These are phyloP conservation scores for Hycleus cichorii DNA, from an alignment of 1,140 invertebrate species.

Conservation along the genomic window DNA sequence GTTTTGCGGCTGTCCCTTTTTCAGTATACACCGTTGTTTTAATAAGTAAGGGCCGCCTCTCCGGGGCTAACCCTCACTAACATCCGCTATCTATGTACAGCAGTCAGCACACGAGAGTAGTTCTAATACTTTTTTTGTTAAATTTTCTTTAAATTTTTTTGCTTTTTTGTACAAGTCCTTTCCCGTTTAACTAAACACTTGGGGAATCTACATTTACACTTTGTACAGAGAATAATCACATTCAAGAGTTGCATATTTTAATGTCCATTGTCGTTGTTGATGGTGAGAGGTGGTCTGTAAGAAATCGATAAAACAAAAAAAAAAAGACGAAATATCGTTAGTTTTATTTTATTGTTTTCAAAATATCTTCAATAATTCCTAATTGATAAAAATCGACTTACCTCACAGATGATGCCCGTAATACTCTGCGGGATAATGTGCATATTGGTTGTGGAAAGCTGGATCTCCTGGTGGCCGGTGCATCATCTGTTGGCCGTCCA, in stretches of 20 bases:
- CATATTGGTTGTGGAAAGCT: slow-evolving; percentile 83
- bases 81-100: slow-evolving; percentile 37
- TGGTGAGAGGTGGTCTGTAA: slow-evolving; percentile 35
- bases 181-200: slow-evolving; percentile 38
- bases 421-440: slow-evolving; percentile 82
- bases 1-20: slow-evolving; percentile 28
- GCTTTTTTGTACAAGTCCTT: slow-evolving; percentile 39
- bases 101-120: slow-evolving; percentile 35
- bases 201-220: slow-evolving; percentile 44
- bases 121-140: slow-evolving; percentile 38
- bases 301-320: slow-evolving; percentile 16
- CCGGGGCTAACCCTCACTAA: slow-evolving; percentile 26
- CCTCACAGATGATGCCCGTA: slow-evolving; percentile 81
- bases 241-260: slow-evolving; percentile 43
- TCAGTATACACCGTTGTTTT: slow-evolving; percentile 16
- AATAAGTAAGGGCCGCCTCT: slow-evolving; percentile 18
- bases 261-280: slow-evolving; percentile 41
- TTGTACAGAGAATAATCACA: slow-evolving; percentile 44
- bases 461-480: slow-evolving; percentile 85
- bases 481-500: slow-evolving; percentile 94
- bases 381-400: slow-evolving; percentile 19
- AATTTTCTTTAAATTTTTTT: background rate
- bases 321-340: background rate
- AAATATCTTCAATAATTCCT: no score
- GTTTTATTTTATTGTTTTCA: background rate